A percentile compares a stretch with the other conserved stretches of the same genome.
Conservation (phyloP, 2,888 invertebrate species). For the Allygus modestus region DNA sequence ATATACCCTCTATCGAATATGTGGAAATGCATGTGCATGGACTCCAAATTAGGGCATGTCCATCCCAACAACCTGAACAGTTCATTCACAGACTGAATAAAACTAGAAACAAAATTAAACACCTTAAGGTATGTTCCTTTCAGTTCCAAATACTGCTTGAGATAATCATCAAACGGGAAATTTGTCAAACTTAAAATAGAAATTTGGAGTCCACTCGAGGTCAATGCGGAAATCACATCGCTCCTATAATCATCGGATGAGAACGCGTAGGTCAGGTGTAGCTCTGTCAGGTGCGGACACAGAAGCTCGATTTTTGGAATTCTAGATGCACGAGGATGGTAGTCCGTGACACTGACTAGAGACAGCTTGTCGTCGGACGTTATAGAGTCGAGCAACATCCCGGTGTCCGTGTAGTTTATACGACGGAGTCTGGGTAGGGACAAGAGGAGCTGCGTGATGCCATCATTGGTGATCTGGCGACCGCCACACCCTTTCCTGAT, state of each 20-base stretch:
- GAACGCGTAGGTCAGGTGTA: conserved; percentile 45
- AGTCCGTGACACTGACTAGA: conserved; percentile 34
- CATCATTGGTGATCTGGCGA: conserved; percentile 46
- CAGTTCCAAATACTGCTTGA: conserved; percentile 42
- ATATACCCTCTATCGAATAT: conserved; percentile 21
- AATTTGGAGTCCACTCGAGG: conserved; percentile 32
- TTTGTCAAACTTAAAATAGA: conserved; percentile 40
- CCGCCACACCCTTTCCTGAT: conserved; percentile 50
- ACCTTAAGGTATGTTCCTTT: conserved; percentile 35
- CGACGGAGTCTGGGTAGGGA: conserved; percentile 41
- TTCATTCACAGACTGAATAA: conserved; percentile 45
- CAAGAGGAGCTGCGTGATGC: conserved; percentile 6
- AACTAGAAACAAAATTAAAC: conserved; percentile 47
- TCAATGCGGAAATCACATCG: conserved; percentile 36
- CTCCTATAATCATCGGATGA: conserved; percentile 42
- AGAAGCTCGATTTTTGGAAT: conserved; percentile 40
- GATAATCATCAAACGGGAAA: conserved; percentile 47
- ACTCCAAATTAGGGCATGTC: conserved; percentile 47
- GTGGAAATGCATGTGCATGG: conserved; percentile 39
- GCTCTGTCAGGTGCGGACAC: conserved; percentile 45
- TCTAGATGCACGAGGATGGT: conserved; percentile 39
- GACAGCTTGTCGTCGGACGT: conserved; percentile 11
- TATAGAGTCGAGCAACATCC: conserved; percentile 33
- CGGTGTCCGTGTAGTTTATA: conserved; percentile 45
- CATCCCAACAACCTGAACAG: conserved; percentile 24